Percentiles rank a stretch among this genome's conserved stretches.
Evolutionary conservation across 2,113 vertebrate species (phyloP).

Genomic region (Clarias gariepinus): DNA sequence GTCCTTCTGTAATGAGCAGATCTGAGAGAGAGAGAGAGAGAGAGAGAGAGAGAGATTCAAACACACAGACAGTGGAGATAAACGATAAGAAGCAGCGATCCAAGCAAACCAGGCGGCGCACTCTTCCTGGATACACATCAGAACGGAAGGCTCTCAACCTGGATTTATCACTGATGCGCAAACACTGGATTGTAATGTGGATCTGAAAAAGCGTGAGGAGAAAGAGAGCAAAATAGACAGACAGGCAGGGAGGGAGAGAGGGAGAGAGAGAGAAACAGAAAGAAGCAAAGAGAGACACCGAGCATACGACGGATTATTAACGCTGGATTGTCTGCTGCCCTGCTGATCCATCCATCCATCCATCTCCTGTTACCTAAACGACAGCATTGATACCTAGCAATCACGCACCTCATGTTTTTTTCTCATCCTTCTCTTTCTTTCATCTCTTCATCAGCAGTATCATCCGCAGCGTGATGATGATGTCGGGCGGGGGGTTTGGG

Average conservation of each 20-base stretch:
- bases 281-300: conserved; percentile 22
- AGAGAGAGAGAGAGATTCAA: conserved; percentile 50
- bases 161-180: conserved; percentile 37
- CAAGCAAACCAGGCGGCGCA: conserved; percentile 16
- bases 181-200: conserved; percentile 42
- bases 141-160: conserved; percentile 16
- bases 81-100: conserved; percentile 39
- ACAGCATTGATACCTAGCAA: neutral
- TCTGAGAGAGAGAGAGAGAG: conserved; percentile 64
- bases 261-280: conserved; percentile 15
- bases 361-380: conserved; percentile 4
- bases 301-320: conserved; percentile 45
- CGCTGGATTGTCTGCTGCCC: conserved; percentile 46
- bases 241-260: conserved; percentile 7
- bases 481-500: conserved; percentile 38
- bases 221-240: conserved; percentile 18
- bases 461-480: conserved; percentile 32
- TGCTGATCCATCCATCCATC: conserved; percentile 10
- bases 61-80: conserved; percentile 35
- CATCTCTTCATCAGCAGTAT: conserved; percentile 16
- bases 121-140: conserved; percentile 15
- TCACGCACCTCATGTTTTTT: conserved; percentile 34
- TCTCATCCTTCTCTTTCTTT: conserved; percentile 21
- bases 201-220: conserved; percentile 42
- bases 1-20: conserved; percentile 65